Conservation (phyloP, 2,888 invertebrate genomes). For the Odontomyia ornata region DNA sequence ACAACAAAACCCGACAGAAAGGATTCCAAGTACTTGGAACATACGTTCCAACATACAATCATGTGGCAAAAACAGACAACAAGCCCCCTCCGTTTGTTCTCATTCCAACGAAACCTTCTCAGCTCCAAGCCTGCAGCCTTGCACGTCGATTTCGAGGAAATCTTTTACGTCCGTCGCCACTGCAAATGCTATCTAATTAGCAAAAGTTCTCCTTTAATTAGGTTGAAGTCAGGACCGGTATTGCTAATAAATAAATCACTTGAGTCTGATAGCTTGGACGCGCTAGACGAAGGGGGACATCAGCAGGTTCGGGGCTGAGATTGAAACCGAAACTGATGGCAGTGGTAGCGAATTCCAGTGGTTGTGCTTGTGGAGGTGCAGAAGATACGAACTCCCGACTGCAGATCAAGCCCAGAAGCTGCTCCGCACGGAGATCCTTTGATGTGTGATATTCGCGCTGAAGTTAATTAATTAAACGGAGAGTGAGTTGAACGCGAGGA, state of each 20-base stretch:
- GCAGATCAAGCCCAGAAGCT: neutral
- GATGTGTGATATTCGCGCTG: constrained; percentile 48
- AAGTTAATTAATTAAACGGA: constrained; percentile 49
- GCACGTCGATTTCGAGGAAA: constrained; percentile 2
- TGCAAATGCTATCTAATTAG: constrained; percentile 46
- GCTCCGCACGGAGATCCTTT: constrained; percentile 32
- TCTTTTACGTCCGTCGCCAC: constrained; percentile 28
- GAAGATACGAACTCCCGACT: neutral
- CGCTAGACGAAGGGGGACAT: neutral
- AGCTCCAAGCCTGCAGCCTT: neutral
- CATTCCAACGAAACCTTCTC: neutral
- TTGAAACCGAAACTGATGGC: neutral
- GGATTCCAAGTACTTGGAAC: constrained; percentile 15
- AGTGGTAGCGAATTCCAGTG: neutral
- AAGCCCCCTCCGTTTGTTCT: neutral
- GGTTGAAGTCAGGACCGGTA: constrained; percentile 46
- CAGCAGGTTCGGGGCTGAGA: neutral
- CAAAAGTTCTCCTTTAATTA: constrained; percentile 48
- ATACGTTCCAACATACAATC: constrained; percentile 12
- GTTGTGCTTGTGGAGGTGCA: neutral
- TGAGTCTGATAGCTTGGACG: constrained; percentile 45
- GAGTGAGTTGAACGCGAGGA: constrained; percentile 37
- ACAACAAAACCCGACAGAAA: constrained; percentile 19
- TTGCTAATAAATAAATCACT: constrained; percentile 49
- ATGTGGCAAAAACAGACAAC: constrained; percentile 39